phyloP scores from a whole-genome alignment of 2,113 vertebrate species.

The Sporophila hypoxantha region DNA sequence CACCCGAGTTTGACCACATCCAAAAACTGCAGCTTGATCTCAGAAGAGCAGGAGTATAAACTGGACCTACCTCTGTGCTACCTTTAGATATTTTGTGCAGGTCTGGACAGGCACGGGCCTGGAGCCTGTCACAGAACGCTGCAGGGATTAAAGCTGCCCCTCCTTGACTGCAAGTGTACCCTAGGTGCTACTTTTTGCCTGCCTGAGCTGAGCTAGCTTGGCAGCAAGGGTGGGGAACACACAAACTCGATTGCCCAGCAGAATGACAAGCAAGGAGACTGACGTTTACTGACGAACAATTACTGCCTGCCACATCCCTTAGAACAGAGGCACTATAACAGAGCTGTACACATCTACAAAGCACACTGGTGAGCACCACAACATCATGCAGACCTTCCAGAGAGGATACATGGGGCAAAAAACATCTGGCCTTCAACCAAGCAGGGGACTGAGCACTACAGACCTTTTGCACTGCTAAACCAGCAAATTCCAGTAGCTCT shows the following conservation, averaged over 20 bases:
- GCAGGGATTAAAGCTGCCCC: not conserved
- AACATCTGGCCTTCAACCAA: not conserved
- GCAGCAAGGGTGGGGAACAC: not conserved
- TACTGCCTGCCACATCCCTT: not conserved
- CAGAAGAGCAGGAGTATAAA: not conserved
- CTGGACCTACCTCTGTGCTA: not conserved
- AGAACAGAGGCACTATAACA: not conserved
- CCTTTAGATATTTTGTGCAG: not conserved
- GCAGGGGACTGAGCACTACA: not conserved
- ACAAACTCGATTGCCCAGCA: not conserved
- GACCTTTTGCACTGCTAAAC: not conserved
- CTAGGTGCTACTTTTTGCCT: not conserved
- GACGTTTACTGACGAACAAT: not conserved
- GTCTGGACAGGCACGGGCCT: not conserved
- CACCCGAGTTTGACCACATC: fast-evolving
- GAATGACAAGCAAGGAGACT: not conserved
- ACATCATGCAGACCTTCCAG: not conserved
- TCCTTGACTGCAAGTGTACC: not conserved
- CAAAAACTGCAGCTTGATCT: not conserved
- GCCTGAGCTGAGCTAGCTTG: not conserved
- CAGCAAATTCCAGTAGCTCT: not conserved
- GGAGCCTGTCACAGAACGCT: not conserved
- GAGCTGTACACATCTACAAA: not conserved
- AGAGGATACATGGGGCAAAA: not conserved
- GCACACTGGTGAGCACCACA: not conserved